Evolutionary conservation across 2,888 invertebrate species (phyloP), one percentile per base, ranked within the genome.

Genomic region (Sialis lutaria): DNA sequence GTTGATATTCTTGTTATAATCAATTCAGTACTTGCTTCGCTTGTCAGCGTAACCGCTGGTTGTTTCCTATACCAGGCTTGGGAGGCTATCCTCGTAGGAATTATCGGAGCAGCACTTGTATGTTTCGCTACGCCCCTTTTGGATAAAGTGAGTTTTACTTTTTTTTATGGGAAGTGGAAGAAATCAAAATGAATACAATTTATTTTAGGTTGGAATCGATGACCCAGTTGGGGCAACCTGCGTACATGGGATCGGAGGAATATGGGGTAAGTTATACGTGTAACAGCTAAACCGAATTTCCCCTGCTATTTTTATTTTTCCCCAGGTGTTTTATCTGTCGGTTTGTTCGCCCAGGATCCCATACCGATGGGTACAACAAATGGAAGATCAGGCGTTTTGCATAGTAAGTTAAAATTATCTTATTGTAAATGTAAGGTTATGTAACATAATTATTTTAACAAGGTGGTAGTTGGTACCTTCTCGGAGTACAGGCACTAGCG

Each of bases 201-300:
- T 48, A 46, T 55, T 59, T 48, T 48, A 66, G 66, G 57, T 87
- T 51, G 75, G 77, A 7, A 77, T 93, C 1, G 93, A 93, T 58
- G 89, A 89, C 63, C 93, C 93, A 0, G 93, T 93, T 0, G 90
- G 91, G 0, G 93, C 93, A 0, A 80, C 87, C 9, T 76, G 91
- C 0, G 91, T 91, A 2, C 91, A 92, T 58, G 91, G 90, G 53
- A 70, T 77, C n/a, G 74, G 77, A 45, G 82, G 82, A 0, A 69
- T 82, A 46, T 82, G 82, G 82, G 82, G 77, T 75, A 56, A 64
- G 4, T 22, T 4, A 22, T 22, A 22, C 22, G 22, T 22, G 4
- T 22, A 22, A n/a, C 4, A 22, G 2, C 22, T 2, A 22, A 22
- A 22, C 22, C 22, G 22, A 2, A 22, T 2, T 22, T 22, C 22